Percentiles rank a stretch among this genome's conserved stretches.
Evolutionary conservation across 2,113 vertebrate species (phyloP).

Genomic region (Sapayoa aenigma): DNA sequence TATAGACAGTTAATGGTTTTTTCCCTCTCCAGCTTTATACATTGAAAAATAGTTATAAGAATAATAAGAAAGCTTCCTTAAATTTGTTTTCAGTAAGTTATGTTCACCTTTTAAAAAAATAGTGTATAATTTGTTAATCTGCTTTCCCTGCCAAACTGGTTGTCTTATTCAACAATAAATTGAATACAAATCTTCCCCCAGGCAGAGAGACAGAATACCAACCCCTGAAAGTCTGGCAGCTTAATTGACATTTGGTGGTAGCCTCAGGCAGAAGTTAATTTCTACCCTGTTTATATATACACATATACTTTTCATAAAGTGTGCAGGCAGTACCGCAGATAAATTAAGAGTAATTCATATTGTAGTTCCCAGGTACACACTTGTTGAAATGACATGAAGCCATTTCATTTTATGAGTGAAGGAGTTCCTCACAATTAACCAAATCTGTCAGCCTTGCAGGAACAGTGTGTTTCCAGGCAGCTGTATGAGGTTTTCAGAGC

Average conservation of each 20-base stretch:
- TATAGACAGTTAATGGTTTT: constrained; percentile 11
- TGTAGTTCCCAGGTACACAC: constrained; percentile 36
- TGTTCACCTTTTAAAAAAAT: constrained; percentile 47
- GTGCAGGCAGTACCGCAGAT: constrained; percentile 22
- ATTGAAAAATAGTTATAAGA: constrained; percentile 29
- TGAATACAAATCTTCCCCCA: constrained; percentile 67
- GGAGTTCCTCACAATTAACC: constrained; percentile 37
- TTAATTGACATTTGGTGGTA: constrained; percentile 70
- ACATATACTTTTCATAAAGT: constrained; percentile 44
- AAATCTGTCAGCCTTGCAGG: constrained; percentile 15
- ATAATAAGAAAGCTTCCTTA: constrained; percentile 41
- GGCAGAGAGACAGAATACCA: constrained; percentile 62
- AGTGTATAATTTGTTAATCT: constrained; percentile 70
- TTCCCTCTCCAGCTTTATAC: constrained; percentile 3
- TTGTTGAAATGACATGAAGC: constrained; percentile 16
- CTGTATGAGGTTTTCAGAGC: background rate
- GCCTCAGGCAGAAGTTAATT: constrained; percentile 65
- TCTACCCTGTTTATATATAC: constrained; percentile 30
- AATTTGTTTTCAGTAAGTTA: constrained; percentile 60
- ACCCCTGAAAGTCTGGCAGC: constrained; percentile 61
- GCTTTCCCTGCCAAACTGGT: constrained; percentile 53
- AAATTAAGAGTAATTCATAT: constrained; percentile 49
- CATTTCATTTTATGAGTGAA: constrained; percentile 40
- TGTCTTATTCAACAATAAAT: constrained; percentile 75
- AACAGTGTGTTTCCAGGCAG: background rate